Base-by-base conservation (phyloP, 1,140 invertebrate genomes). In the Drosophila takahashii region DNA sequence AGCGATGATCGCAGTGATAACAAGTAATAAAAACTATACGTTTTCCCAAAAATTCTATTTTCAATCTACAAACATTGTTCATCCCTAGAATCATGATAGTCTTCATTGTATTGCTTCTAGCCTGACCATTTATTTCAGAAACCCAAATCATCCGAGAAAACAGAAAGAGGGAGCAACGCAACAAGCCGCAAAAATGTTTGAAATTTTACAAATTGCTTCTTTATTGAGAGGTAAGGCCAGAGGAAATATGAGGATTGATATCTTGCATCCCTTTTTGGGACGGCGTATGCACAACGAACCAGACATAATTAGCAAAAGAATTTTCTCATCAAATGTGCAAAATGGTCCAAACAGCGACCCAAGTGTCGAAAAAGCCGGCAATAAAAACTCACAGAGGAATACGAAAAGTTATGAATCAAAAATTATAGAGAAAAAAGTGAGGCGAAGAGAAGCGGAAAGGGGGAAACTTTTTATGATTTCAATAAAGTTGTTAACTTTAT, bases 401-500 rank as follows among this genome's bases (percentile, higher is more conserved):
- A 57, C 61, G 57, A 52, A 85, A 85, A 85, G 77, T 87, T 85
- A 74, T 60, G 70, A 71, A 70, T 67, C 45, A 61, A 66, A 80
- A 74, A 58, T 45, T 27, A 47, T 56, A 37, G 13, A 29, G 59
- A 50, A 48, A 45, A 44, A 50, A 44, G 36, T 44, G 8, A 44
- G 44, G 47, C 45, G 58, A 36, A 16, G 15, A 16, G 34, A 34
- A 26, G 22, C 7, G 15, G 15, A 8, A n/a, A 36, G 32, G 22
- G 44, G n/a, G 47, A 62, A 42, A 60, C 77, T 89, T 83, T 87
- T 86, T 81, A 89, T 79, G 76, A 87, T 86, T 86, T 83, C 83
- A 86, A 87, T 87, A 89, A 87, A 87, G 76, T 87, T 87, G 79
- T 87, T 87, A 87, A 87, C 83, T 87, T 87, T 87, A 87, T 87